Conservation (phyloP, 2,797 vertebrate species). For the Acrossocheilus fasciatus region DNA sequence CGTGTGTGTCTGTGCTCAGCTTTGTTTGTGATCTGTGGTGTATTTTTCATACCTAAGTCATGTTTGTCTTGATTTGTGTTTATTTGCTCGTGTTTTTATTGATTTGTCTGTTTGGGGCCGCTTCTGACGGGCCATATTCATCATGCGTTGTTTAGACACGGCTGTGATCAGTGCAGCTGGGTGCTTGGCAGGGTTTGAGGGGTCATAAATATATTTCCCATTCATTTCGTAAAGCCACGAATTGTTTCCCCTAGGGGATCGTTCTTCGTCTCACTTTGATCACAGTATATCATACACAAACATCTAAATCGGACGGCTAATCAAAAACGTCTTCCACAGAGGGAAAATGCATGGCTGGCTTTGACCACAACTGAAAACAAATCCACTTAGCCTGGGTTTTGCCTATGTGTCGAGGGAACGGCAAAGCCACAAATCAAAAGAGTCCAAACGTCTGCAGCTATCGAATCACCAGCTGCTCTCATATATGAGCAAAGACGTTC, state of each 20-base stretch:
- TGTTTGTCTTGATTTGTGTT: constrained; percentile 62
- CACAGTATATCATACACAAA: constrained; percentile 67
- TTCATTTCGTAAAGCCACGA: constrained; percentile 58
- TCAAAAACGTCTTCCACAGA: constrained; percentile 66
- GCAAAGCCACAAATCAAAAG: constrained; percentile 69
- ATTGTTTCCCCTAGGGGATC: constrained; percentile 58
- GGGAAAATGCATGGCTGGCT: constrained; percentile 61
- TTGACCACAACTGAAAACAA: constrained; percentile 67
- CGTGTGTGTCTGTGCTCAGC: constrained; percentile 18
- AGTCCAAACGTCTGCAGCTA: constrained; percentile 61
- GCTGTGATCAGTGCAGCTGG: constrained; percentile 54
- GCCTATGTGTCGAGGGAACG: constrained; percentile 61
- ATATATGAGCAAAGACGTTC: constrained; percentile 48
- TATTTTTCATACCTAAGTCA: constrained; percentile 55
- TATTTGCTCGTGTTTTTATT: constrained; percentile 53
- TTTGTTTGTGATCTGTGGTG: constrained; percentile 40
- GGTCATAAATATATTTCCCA: constrained; percentile 64
- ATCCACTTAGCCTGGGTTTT: constrained; percentile 62
- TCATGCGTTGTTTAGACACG: constrained; percentile 62
- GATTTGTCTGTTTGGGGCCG: constrained; percentile 54
- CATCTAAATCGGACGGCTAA: constrained; percentile 65
- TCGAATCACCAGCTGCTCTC: constrained; percentile 67
- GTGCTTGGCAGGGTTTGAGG: constrained; percentile 51
- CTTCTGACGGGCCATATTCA: constrained; percentile 52
- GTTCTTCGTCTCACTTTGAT: constrained; percentile 63